Percentiles rank a stretch among this genome's conserved stretches.
phyloP scores from a whole-genome alignment of 1,140 invertebrate genomes.

The Helicorthomorpha holstii region DNA sequence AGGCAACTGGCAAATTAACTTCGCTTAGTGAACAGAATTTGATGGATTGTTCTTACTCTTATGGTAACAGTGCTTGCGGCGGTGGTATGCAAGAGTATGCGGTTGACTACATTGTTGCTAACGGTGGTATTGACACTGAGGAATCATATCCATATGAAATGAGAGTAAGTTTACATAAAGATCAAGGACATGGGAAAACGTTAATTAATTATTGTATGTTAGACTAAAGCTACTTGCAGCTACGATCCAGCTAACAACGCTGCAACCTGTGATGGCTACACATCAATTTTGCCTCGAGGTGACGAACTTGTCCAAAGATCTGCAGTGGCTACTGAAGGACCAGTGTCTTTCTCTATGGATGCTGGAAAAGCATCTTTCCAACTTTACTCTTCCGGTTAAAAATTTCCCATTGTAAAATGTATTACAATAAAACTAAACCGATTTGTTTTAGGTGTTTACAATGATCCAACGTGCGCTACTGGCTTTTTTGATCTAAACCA shows the following conservation, averaged over 20 bases:
- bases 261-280: not conserved
- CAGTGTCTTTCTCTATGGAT: constrained; percentile 30
- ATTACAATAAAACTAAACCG: too few species aligned
- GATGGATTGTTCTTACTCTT: constrained; percentile 15
- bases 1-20: constrained; percentile 21
- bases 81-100: constrained; percentile 45
- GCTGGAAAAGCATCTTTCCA: constrained; percentile 22
- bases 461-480: not conserved
- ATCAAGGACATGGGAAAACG: too few species aligned
- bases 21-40: constrained; percentile 23
- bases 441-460: not conserved
- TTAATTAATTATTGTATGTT: too few species aligned
- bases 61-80: constrained; percentile 44
- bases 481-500: constrained; percentile 28
- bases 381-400: constrained; percentile 4
- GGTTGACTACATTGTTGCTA: constrained; percentile 41
- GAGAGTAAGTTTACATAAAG: not conserved
- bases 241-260: not conserved
- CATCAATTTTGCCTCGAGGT: not conserved
- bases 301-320: constrained; percentile 15
- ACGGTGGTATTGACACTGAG: constrained; percentile 41
- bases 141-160: constrained; percentile 31
- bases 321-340: constrained; percentile 25
- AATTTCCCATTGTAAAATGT: not conserved
- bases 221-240: not conserved